Evolutionary conservation across 2,888 invertebrate genomes (phyloP).

Genomic region (Gastracanthus pulcherrimus): DNA sequence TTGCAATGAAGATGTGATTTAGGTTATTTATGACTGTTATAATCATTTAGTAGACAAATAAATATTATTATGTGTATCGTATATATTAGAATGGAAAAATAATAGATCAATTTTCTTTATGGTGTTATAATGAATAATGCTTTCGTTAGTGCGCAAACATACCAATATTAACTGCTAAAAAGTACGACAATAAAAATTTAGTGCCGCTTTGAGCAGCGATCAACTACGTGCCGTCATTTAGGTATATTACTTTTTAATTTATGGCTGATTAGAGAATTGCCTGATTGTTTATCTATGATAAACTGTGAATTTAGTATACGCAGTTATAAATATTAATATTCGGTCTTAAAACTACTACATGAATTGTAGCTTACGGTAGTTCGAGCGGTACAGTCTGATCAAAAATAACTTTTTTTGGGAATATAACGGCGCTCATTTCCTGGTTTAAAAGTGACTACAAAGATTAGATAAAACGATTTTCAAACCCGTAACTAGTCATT

Average conservation of each 20-base stretch:
- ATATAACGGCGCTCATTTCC: too few species aligned
- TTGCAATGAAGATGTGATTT: background rate
- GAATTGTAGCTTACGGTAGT: too few species aligned
- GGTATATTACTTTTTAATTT: background rate
- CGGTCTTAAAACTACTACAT: too few species aligned
- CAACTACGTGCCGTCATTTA: background rate
- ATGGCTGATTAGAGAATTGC: constrained; percentile 3
- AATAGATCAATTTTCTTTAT: constrained; percentile 21
- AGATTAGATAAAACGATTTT: too few species aligned
- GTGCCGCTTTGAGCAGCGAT: background rate
- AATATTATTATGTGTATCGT: constrained; percentile 7
- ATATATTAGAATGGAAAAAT: background rate
- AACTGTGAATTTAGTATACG: background rate
- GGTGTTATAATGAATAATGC: constrained; percentile 9
- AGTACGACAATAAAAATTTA: constrained; percentile 7
- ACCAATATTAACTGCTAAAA: background rate
- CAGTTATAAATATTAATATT: background rate
- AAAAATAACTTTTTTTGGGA: too few species aligned
- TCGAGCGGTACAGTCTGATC: too few species aligned
- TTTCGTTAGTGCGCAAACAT: background rate
- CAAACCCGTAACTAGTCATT: too few species aligned
- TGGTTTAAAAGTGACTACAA: too few species aligned
- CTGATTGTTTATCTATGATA: background rate
- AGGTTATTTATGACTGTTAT: background rate
- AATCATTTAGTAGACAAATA: background rate